Conservation (phyloP, 2,797 vertebrate genomes). For the Coregonus sp. region DNA sequence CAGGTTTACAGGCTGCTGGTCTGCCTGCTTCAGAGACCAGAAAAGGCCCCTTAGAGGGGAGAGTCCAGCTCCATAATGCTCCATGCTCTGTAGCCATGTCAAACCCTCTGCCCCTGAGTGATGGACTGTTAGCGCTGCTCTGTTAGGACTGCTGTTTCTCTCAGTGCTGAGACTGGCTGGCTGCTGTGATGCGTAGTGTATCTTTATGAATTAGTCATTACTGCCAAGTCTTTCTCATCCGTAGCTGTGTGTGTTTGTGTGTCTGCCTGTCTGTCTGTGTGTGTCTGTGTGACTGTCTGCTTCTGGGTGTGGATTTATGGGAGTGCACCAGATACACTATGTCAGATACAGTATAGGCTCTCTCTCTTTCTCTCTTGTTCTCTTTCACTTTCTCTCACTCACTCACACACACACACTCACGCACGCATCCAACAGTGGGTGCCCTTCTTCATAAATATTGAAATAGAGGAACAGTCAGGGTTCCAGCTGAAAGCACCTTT, state of each 20-base stretch:
- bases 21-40: slow-evolving; percentile 53
- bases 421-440: slow-evolving; percentile 64
- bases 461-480: slow-evolving; percentile 75
- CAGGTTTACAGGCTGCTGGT: slow-evolving; percentile 61
- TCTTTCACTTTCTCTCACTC: slow-evolving; percentile 12
- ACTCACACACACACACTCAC: slow-evolving; percentile 25
- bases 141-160: background rate
- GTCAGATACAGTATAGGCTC: slow-evolving; percentile 33
- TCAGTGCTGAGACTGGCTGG: background rate
- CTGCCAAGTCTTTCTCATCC: slow-evolving; percentile 58
- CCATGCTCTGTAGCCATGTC: slow-evolving; percentile 47
- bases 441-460: slow-evolving; percentile 78
- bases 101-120: background rate
- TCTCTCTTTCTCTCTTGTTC: slow-evolving; percentile 12
- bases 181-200: slow-evolving; percentile 58
- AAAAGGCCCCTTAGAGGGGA: slow-evolving; percentile 52
- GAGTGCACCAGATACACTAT: slow-evolving; percentile 56
- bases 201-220: slow-evolving; percentile 76
- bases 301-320: background rate
- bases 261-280: background rate
- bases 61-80: slow-evolving; percentile 51
- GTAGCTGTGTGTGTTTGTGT: slow-evolving; percentile 12
- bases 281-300: slow-evolving; percentile 4
- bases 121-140: background rate
- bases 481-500: slow-evolving; percentile 79